Evolutionary conservation across 2,888 invertebrate genomes (phyloP).

Genomic region (Drosophila quinaria): DNA sequence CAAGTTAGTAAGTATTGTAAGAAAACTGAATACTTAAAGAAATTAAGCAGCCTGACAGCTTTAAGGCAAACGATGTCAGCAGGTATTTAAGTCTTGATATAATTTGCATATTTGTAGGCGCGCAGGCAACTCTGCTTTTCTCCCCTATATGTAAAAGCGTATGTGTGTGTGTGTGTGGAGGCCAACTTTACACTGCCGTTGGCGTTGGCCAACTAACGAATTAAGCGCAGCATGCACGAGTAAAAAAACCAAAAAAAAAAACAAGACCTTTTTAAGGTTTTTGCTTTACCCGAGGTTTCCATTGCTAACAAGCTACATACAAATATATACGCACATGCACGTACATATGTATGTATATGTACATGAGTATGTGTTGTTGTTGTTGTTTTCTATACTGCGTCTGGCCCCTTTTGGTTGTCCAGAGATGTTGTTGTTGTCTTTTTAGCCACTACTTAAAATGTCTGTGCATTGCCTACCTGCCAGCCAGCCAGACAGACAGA

Average conservation of each 20-base stretch:
- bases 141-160: slow-evolving; percentile 14
- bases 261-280: slow-evolving; percentile 42
- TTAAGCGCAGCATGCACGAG: slow-evolving; percentile 44
- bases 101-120: slow-evolving; percentile 61
- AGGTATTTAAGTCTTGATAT: slow-evolving; percentile 60
- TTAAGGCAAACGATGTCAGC: slow-evolving; percentile 59
- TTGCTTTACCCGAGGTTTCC: slow-evolving; percentile 50
- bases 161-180: slow-evolving; percentile 18
- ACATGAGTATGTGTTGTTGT: neutral
- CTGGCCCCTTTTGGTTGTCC: slow-evolving; percentile 39
- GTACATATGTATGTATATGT: neutral
- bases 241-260: slow-evolving; percentile 6
- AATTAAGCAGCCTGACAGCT: slow-evolving; percentile 31
- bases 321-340: neutral
- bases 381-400: slow-evolving; percentile 25
- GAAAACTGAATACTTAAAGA: slow-evolving; percentile 10
- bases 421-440: slow-evolving; percentile 37
- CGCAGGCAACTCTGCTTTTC: slow-evolving; percentile 52
- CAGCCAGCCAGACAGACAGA: slow-evolving; percentile 5
- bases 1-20: neutral
- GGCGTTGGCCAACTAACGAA: slow-evolving; percentile 64
- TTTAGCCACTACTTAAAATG: slow-evolving; percentile 62
- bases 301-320: slow-evolving; percentile 67
- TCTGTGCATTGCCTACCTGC: slow-evolving; percentile 50
- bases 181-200: slow-evolving; percentile 60